Percentiles rank a stretch among this genome's conserved stretches.
Conservation (phyloP, 2,113 vertebrate species). For the Campylomormyrus tamandua region DNA sequence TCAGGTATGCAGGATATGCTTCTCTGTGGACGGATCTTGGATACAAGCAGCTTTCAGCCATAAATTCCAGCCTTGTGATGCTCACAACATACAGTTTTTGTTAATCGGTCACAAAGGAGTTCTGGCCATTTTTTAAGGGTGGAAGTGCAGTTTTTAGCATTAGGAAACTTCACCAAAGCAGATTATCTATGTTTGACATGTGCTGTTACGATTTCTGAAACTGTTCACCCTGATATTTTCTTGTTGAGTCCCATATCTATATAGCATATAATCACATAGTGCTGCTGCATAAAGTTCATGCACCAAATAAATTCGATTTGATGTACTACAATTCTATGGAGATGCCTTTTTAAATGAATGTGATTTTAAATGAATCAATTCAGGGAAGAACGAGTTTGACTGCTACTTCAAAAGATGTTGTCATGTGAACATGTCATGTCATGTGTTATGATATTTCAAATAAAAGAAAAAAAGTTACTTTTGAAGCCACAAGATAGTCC, state of each 20-base stretch:
- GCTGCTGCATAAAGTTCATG: background rate
- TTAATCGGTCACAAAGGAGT: background rate
- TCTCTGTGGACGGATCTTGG: background rate
- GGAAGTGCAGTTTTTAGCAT: background rate
- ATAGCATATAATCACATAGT: background rate
- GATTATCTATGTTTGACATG: background rate
- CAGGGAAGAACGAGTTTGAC: background rate
- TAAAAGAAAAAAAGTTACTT: background rate
- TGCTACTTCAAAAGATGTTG: background rate
- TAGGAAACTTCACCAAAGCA: background rate
- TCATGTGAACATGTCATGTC: background rate
- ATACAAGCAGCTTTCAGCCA: background rate
- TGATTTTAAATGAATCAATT: background rate
- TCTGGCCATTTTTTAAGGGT: background rate
- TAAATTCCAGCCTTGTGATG: background rate
- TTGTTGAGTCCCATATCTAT: background rate
- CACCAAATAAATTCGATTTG: background rate
- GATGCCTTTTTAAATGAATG: background rate
- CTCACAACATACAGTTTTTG: background rate
- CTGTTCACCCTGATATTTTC: background rate
- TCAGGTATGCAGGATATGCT: background rate
- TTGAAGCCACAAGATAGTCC: background rate
- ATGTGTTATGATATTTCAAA: background rate
- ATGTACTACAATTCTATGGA: background rate
- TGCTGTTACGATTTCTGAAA: background rate